Conservation (phyloP, 2,113 vertebrate genomes). For the Athene cunicularia region DNA sequence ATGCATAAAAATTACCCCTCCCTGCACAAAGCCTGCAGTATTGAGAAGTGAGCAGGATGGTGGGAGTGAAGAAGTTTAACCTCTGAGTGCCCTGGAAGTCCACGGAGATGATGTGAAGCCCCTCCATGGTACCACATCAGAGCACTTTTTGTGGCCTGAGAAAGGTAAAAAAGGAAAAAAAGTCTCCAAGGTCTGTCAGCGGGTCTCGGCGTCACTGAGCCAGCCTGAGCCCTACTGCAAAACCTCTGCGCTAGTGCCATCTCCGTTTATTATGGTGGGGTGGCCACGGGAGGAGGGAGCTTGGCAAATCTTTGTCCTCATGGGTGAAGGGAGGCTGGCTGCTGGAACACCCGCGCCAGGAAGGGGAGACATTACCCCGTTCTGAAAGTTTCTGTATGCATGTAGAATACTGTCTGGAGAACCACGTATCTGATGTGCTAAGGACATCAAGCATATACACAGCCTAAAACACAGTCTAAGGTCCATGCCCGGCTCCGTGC, state of each 20-base stretch:
- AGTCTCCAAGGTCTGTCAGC: background rate
- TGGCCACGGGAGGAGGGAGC: background rate
- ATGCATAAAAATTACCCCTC: background rate
- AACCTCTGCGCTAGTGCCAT: background rate
- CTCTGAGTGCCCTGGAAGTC: background rate
- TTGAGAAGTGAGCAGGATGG: background rate
- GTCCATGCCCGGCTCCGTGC: rapidly evolving
- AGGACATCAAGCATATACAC: background rate
- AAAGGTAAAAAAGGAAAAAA: background rate
- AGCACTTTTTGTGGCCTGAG: background rate
- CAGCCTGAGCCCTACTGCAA: background rate
- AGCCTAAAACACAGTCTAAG: background rate
- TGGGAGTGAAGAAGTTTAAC: background rate
- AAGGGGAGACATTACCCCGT: background rate
- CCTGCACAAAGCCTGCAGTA: background rate
- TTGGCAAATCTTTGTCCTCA: background rate
- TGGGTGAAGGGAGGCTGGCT: background rate
- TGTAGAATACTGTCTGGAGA: background rate
- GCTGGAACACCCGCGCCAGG: background rate
- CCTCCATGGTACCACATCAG: background rate
- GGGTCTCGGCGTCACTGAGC: background rate
- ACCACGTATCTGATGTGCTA: background rate
- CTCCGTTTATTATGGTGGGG: rapidly evolving
- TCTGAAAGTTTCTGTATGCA: background rate
- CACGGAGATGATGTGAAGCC: background rate